Percentiles rank a stretch among this genome's conserved stretches.
Evolutionary conservation across 1,140 invertebrate genomes (phyloP).

Genomic region (Bombus confusus): DNA sequence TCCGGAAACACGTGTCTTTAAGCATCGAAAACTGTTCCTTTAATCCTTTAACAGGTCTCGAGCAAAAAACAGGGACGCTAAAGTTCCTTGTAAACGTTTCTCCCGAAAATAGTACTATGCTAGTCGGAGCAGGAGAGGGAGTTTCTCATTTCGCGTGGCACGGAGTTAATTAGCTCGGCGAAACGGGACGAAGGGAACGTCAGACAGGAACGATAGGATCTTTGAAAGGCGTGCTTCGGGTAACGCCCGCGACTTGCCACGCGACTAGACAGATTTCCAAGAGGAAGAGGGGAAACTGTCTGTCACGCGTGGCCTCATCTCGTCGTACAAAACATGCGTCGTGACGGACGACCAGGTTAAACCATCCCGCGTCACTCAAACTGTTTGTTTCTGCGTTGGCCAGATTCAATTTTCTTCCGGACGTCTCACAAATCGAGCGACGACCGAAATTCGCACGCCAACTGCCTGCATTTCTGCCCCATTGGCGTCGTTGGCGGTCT

Average conservation of each 20-base stretch:
- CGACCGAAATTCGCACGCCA: slow-evolving; percentile 68
- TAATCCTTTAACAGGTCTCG: neutral
- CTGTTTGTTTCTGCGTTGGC: slow-evolving; percentile 77
- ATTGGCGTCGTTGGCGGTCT: slow-evolving; percentile 10
- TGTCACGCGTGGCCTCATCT: slow-evolving; percentile 32
- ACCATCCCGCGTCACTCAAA: slow-evolving; percentile 69
- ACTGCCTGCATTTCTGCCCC: slow-evolving; percentile 28
- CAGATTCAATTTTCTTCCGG: slow-evolving; percentile 78
- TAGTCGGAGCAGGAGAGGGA: neutral
- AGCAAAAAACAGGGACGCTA: neutral
- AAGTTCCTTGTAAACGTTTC: neutral
- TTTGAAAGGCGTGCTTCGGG: slow-evolving; percentile 47
- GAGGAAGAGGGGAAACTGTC: slow-evolving; percentile 58
- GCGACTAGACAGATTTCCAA: slow-evolving; percentile 70
- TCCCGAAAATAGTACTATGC: neutral
- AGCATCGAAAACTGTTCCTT: too few relatives aligned
- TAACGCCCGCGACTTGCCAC: slow-evolving; percentile 65
- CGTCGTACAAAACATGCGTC: slow-evolving; percentile 49
- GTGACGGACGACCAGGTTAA: slow-evolving; percentile 77
- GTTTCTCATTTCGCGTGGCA: slow-evolving; percentile 20
- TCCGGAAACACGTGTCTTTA: neutral
- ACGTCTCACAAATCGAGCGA: slow-evolving; percentile 75
- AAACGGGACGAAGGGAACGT: slow-evolving; percentile 39
- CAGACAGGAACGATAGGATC: slow-evolving; percentile 56
- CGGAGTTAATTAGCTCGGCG: slow-evolving; percentile 55